Conservation (phyloP, 2,797 vertebrate genomes). For the Lemur catta region DNA sequence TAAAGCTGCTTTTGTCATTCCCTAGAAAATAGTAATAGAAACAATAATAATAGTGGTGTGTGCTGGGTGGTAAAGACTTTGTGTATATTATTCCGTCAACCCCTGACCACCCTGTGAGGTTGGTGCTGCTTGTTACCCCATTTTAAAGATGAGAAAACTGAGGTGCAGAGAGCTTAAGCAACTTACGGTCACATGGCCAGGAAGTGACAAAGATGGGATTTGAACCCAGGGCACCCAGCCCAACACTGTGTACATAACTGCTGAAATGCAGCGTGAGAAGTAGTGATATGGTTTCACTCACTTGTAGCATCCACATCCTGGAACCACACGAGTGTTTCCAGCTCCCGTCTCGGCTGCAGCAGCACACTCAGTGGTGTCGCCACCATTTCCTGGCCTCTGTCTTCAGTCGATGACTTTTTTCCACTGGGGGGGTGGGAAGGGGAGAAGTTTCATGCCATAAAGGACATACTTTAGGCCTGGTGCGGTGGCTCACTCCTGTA, state of each 20-base stretch:
- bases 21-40: not conserved
- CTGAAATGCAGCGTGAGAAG: accelerated
- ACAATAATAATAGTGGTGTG: not conserved
- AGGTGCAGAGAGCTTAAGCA: not conserved
- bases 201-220: not conserved
- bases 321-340: not conserved
- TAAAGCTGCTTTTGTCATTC: not conserved
- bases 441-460: not conserved
- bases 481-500: too few species aligned
- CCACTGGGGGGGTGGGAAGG: accelerated
- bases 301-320: too few species aligned
- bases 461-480: not conserved
- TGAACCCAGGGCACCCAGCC: not conserved
- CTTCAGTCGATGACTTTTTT: not conserved
- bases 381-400: not conserved
- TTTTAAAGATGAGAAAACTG: not conserved
- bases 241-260: too few species aligned
- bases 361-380: accelerated
- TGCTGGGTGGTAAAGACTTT: not conserved
- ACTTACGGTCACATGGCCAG: not conserved
- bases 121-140: not conserved
- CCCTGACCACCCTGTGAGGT: not conserved
- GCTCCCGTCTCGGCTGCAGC: not conserved
- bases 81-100: accelerated
- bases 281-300: not conserved